These are phyloP conservation scores for Cinclus cinclus DNA, from an alignment of 2,113 vertebrate genomes.

Conservation along the genomic window DNA sequence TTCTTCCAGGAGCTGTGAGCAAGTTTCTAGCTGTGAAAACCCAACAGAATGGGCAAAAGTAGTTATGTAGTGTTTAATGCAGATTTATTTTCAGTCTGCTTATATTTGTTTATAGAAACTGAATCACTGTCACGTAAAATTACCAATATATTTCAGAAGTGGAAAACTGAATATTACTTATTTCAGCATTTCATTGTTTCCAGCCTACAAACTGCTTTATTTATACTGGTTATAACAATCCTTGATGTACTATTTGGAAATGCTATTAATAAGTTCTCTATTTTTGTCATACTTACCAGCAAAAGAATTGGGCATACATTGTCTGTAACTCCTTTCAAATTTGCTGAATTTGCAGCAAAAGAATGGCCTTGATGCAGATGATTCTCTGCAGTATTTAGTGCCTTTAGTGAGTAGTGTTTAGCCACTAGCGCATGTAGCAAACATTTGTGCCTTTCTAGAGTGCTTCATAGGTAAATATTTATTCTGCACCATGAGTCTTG, in stretches of 20 bases:
- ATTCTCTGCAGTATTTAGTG: constrained; percentile 26
- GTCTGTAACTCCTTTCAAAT: constrained; percentile 20
- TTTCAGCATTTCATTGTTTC: constrained; percentile 35
- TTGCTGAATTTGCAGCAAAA: constrained; percentile 42
- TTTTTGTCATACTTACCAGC: constrained; percentile 21
- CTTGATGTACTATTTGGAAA: constrained; percentile 1
- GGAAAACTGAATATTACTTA: constrained; percentile 17
- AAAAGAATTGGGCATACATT: neutral
- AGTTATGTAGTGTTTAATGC: neutral
- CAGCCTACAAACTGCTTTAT: constrained; percentile 12
- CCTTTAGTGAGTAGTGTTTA: constrained; percentile 10
- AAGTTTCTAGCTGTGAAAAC: constrained; percentile 36
- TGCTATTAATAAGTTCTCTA: constrained; percentile 40
- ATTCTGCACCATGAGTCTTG: constrained; percentile 53
- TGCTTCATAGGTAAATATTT: constrained; percentile 55
- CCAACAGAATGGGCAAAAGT: neutral
- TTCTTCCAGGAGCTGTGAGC: neutral
- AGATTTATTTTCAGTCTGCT: constrained; percentile 7
- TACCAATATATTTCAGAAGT: neutral
- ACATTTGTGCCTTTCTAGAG: constrained; percentile 28
- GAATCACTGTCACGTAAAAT: neutral
- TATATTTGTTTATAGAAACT: neutral
- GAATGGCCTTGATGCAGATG: constrained; percentile 11
- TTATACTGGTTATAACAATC: constrained; percentile 23
- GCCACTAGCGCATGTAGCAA: constrained; percentile 49